Conservation (phyloP, 2,888 invertebrate species). For the Rutpela maculata region DNA sequence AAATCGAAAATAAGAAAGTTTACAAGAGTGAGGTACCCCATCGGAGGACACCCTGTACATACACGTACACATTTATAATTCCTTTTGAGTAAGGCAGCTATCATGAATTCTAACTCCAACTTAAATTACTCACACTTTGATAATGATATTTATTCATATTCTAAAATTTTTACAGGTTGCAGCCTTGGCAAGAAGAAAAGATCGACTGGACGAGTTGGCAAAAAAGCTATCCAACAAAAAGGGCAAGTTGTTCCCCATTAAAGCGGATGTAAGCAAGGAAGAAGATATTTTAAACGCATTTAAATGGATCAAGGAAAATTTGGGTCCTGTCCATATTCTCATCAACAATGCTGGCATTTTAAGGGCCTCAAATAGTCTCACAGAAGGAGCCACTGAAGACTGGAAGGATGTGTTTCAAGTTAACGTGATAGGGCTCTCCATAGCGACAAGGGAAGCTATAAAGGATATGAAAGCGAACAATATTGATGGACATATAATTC, state of each 20-base stretch:
- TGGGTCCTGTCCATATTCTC: no score
- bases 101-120: no score
- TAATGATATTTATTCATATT: no score
- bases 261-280: conserved; percentile 57
- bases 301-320: background rate
- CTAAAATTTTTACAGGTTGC: conserved; percentile 43
- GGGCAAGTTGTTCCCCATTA: conserved; percentile 64
- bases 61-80: no score
- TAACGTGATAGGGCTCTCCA: conserved; percentile 47
- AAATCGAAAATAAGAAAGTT: no score
- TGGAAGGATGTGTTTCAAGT: conserved; percentile 58
- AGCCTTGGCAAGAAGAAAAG: conserved; percentile 38
- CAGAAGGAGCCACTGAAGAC: conserved; percentile 41
- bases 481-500: conserved; percentile 59
- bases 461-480: conserved; percentile 54
- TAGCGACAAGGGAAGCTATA: conserved; percentile 58
- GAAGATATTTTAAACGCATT: conserved; percentile 59
- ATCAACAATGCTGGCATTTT: conserved; percentile 11
- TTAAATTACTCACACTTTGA: no score
- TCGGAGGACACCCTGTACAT: no score
- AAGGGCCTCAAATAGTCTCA: background rate
- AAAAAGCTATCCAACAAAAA: conserved; percentile 50
- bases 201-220: conserved; percentile 53
- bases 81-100: no score
- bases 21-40: no score